A percentile compares a stretch with the other conserved stretches of the same genome.
Conservation (phyloP, 2,888 invertebrate species). For the Synanthedon tipuliformis region DNA sequence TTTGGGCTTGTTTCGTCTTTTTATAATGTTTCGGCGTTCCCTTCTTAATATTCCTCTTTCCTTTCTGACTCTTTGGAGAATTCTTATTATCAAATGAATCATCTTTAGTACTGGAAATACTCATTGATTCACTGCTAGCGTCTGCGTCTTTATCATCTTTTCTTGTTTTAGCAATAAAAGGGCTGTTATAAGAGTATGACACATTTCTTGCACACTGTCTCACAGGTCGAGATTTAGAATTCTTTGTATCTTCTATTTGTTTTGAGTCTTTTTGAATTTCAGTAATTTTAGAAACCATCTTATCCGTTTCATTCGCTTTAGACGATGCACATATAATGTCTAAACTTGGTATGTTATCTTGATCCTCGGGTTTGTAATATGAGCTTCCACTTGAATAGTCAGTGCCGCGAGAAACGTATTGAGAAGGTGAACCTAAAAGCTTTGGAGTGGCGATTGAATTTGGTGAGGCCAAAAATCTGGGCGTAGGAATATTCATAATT, state of each 20-base stretch:
- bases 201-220: slow-evolving; percentile 58
- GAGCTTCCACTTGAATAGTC: slow-evolving; percentile 74
- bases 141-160: slow-evolving; percentile 26
- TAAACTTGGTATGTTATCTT: slow-evolving; percentile 49
- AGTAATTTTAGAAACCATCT: neutral
- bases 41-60: slow-evolving; percentile 17
- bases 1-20: slow-evolving; percentile 48
- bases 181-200: slow-evolving; percentile 31
- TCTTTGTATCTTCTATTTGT: slow-evolving; percentile 7
- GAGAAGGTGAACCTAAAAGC: slow-evolving; percentile 37
- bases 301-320: neutral
- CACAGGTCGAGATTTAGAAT: slow-evolving; percentile 34
- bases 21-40: slow-evolving; percentile 38
- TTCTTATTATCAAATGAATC: slow-evolving; percentile 11
- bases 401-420: slow-evolving; percentile 59
- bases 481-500: slow-evolving; percentile 68
- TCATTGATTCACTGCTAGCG: slow-evolving; percentile 26
- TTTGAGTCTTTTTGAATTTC: slow-evolving; percentile 11
- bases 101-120: slow-evolving; percentile 20
- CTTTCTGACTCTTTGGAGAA: neutral
- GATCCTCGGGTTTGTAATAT: slow-evolving; percentile 74
- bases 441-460: slow-evolving; percentile 30
- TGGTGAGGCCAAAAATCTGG: slow-evolving; percentile 62
- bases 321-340: slow-evolving; percentile 34
- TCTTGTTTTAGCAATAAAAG: slow-evolving; percentile 13